Evolutionary conservation across 1,140 invertebrate species (phyloP).

Genomic region (Glomeris maerens): DNA sequence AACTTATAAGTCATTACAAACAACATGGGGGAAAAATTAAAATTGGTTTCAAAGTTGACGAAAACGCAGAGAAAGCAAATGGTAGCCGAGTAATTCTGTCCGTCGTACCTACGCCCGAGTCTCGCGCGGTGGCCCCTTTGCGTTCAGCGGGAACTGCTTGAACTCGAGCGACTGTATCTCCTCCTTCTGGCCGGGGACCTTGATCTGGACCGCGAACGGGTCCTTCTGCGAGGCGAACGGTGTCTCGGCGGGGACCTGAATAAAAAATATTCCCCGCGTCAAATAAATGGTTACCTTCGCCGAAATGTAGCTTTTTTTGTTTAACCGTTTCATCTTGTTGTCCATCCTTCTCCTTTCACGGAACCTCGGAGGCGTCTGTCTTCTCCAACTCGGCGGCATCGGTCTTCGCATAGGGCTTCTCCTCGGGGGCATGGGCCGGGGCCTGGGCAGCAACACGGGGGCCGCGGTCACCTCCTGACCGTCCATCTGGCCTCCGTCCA

Average conservation of each 20-base stretch:
- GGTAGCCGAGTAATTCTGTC: too few species aligned
- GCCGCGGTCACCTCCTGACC: conserved; percentile 90
- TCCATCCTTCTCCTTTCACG: conserved; percentile 26
- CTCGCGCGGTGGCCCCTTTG: not conserved
- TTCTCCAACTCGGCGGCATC: conserved; percentile 42
- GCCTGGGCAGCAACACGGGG: conserved; percentile 65
- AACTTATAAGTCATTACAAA: too few species aligned
- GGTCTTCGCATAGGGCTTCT: conserved; percentile 33
- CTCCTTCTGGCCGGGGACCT: conserved; percentile 47
- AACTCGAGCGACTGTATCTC: conserved; percentile 55
- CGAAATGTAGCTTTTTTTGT: conserved; percentile 6
- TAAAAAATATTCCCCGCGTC: not conserved
- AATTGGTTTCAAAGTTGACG: too few species aligned
- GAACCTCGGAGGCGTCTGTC: conserved; percentile 37
- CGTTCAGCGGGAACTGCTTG: conserved; percentile 25
- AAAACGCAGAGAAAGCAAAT: too few species aligned
- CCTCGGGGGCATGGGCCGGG: conserved; percentile 42
- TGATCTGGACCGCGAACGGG: conserved; percentile 33
- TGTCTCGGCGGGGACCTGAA: conserved; percentile 23
- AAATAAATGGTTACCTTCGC: conserved; percentile 3
- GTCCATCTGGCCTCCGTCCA: conserved; percentile 83
- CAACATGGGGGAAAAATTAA: too few species aligned
- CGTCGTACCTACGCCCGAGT: too few species aligned
- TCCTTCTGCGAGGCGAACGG: conserved; percentile 41
- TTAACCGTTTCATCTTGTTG: too few species aligned